Base-by-base conservation (phyloP, 2,113 vertebrate genomes). In the Miniopterus natalensis region DNA sequence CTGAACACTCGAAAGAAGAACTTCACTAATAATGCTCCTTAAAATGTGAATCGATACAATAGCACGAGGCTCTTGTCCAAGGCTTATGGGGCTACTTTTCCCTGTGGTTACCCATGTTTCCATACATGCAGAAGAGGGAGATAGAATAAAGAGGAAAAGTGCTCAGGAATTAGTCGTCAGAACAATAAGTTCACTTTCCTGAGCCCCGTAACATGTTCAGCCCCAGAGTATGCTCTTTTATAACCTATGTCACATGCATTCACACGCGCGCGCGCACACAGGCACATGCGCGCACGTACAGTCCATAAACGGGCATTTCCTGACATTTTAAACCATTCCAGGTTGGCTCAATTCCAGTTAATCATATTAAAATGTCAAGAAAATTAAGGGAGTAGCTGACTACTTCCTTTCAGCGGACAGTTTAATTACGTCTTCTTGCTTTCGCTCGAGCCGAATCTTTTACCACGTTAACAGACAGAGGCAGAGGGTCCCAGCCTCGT, bases 251-350 rank as follows among this genome's bases (percentile, higher is more conserved):
- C 68, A 55, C n/a, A 80, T 15, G 21, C 18, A 79, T 74, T 88
- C 42, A 70, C 12, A 79, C 25, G 80, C 2, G 66, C 25, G 55
- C n/a, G 93, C 10, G 71, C 42, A 87, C 3, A 75, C n/a, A 77
- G 20, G 55, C 25, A 77, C 49, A 70, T 17, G 66, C 21, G 68
- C 31, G 94, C 12, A 84, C n/a, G 87, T 1, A 77, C 23, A 59
- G 10, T 47, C 51, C 79, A 89, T 77, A 96, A 96, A 94, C 27
- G 88, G 40, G 29, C 71, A 96, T 94, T 95, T 96, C 85, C 92
- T 95, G 78, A 95, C 88, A 97, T 96, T 97, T 96, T 86, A 96
- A 97, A 70, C 80, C 53, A 94, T 88, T 94, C 81, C 73, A 94
- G 27, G 85, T 92, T 97, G 95, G 85, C 70, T 85, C 57, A 36